Evolutionary conservation across 2,888 invertebrate genomes (phyloP).

Genomic region (Kryphioiulus occultus): DNA sequence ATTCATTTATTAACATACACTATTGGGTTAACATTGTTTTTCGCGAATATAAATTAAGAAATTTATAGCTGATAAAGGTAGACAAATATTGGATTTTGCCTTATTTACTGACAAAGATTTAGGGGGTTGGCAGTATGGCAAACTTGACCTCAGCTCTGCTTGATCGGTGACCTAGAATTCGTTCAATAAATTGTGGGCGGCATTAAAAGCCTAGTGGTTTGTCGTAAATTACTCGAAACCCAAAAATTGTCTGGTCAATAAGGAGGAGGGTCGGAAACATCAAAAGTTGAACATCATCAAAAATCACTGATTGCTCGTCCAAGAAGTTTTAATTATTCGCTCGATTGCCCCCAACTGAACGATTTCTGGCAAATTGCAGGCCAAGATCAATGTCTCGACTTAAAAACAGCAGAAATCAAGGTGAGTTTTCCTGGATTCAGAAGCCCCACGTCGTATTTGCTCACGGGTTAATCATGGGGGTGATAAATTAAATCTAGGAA

Average conservation of each 20-base stretch:
- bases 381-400: not conserved
- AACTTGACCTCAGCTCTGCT: conserved; percentile 13
- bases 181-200: not conserved
- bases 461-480: conserved; percentile 31
- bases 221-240: conserved; percentile 18
- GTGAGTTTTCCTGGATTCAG: not conserved
- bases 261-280: not conserved
- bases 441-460: conserved; percentile 13
- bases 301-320: not conserved
- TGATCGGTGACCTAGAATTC: conserved; percentile 37
- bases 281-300: conserved; percentile 13
- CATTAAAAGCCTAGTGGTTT: not conserved
- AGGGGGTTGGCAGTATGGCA: not conserved
- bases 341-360: not conserved
- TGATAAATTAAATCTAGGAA: not conserved
- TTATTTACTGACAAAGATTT: not conserved
- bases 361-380: not conserved
- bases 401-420: not conserved
- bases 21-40: no score
- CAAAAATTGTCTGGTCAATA: not conserved
- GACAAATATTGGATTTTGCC: not conserved
- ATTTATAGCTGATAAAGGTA: not conserved
- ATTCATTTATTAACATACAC: no score
- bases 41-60: not conserved
- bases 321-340: not conserved